phyloP scores from a whole-genome alignment of 2,888 invertebrate species.

The Mesorhabditis belari region DNA sequence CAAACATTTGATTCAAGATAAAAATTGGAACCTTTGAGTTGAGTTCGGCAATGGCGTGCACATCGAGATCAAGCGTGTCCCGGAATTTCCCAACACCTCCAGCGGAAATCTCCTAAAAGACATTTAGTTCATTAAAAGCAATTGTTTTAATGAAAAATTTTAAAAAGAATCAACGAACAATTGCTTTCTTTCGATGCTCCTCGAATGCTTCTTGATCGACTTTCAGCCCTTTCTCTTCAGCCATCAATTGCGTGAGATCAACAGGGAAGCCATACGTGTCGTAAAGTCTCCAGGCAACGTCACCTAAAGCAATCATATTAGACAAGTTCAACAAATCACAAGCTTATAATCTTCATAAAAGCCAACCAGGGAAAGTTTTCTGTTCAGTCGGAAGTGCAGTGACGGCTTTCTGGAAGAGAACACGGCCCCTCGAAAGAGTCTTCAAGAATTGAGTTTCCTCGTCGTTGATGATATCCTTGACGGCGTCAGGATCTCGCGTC shows the following conservation, averaged over 20 bases:
- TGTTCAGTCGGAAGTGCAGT: slow-evolving; percentile 67
- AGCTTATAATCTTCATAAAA: slow-evolving; percentile 5
- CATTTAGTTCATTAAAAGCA: neutral
- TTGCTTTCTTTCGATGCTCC: slow-evolving; percentile 77
- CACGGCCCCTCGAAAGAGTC: slow-evolving; percentile 81
- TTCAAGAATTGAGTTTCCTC: slow-evolving; percentile 96
- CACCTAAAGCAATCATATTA: slow-evolving; percentile 59
- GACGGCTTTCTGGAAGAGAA: slow-evolving; percentile 82
- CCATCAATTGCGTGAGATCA: slow-evolving; percentile 93
- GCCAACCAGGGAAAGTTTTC: slow-evolving; percentile 68
- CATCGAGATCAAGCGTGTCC: slow-evolving; percentile 74
- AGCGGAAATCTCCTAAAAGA: slow-evolving; percentile 70
- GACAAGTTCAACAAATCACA: neutral
- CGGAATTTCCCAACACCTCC: slow-evolving; percentile 65
- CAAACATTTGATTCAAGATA: slow-evolving; percentile 52
- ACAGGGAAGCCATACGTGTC: slow-evolving; percentile 98
- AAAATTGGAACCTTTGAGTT: slow-evolving; percentile 58
- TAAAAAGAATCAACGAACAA: slow-evolving; percentile 50
- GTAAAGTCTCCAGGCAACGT: slow-evolving; percentile 94
- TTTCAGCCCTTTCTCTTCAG: slow-evolving; percentile 81
- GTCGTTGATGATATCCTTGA: slow-evolving; percentile 87
- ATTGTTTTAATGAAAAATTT: neutral
- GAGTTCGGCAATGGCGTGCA: slow-evolving; percentile 85
- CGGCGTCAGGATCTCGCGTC: slow-evolving; percentile 79
- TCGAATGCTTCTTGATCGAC: slow-evolving; percentile 88